Base-by-base conservation (phyloP, 1,140 invertebrate species). In the Stegodyphus mimosarum region DNA sequence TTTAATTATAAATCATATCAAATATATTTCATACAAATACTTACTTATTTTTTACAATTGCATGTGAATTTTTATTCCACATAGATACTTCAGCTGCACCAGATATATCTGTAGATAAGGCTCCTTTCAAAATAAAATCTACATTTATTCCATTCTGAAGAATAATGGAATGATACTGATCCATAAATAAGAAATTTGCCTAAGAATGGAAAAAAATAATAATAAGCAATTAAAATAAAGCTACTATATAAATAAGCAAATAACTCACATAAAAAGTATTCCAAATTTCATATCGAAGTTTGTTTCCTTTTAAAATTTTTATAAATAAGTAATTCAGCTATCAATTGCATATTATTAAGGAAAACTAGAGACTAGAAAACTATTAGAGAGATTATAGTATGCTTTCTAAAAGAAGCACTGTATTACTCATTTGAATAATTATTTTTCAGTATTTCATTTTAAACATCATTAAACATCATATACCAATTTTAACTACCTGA, bases 11-110 rank as follows among this genome's bases (percentile, higher is more conserved):
- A 33, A 33, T 33, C 33, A 3, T 33, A 33, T 33, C 33, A 33
- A 33, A 33, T 33, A 33, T 3, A 33, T 33, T 3, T 33, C 33
- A 33, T 33, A 1, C 33, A 33, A 33, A 13, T 60, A 67, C 91
- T 91, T 91, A 94, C 94, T 92, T 93, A 89, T 94, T 93, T 89
- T 95, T 94, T 0, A 98, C 95, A 51, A 95, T 90, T 11, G 95
- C 95, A 87, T 96, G 93, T 2, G 96, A 95, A 89, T 95, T 97
- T 89, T 94, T 93, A 87, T 95, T 95, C 96, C 96, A 98, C 9
- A 97, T 89, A 87, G 95, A 96, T 13, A 97, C 92, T 88, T 94
- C 93, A n/a, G 97, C 93, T 90, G 95, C 93, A 13, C 96, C 96
- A 77, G 95, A 93, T 7, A 97, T 90, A 89, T 98, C 96, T 84